Base-by-base conservation (phyloP, 2,888 invertebrate species). In the Luffia ferchaultella region DNA sequence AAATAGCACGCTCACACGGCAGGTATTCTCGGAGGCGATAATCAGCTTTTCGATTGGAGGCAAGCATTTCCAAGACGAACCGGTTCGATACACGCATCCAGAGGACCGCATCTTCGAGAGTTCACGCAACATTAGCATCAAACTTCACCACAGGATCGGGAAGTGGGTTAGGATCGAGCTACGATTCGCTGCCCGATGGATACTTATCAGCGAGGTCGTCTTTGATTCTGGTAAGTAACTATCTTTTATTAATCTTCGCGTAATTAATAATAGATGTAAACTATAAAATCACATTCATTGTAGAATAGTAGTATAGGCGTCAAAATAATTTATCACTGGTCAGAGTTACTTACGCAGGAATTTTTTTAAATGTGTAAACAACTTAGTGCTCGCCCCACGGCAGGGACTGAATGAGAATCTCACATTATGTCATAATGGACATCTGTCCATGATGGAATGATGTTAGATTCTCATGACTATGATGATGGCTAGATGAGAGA, bases 171-270 rank as follows among this genome's bases (percentile, higher is more conserved):
- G 92, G 65, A 77, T 92, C 58, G 88, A 91, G 61, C 85, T 96
- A 49, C 86, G 86, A 58, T 96, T 95, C 70, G 91, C 93, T 2
- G 88, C 92, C 16, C 86, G 90, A 50, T 96, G 96, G 96, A 90
- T 96, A 60, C 89, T 96, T 77, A 88, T 97, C 64, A 95, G 95
- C 73, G 96, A 97, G 77, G 87, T 96, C 55, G 89, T 91, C 51
- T 96, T 96, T 71, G 91, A 91, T 61, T 95, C 95, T 18, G 89
- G 90, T 90, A 55, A 82, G 84, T 75, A 30, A 7, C 30, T 30
- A 30, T 30, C 30, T 30, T 3, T 30, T 30, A 30, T 30, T 12
- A 30, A 3, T 3, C 12, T 7, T 12, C 30, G 30, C 3, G 30
- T 12, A 30, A 30, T 30, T n/a, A n/a, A n/a, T n/a, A n/a, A n/a